Base-by-base conservation (phyloP, 2,113 vertebrate species). In the Prochilodus magdalenae region DNA sequence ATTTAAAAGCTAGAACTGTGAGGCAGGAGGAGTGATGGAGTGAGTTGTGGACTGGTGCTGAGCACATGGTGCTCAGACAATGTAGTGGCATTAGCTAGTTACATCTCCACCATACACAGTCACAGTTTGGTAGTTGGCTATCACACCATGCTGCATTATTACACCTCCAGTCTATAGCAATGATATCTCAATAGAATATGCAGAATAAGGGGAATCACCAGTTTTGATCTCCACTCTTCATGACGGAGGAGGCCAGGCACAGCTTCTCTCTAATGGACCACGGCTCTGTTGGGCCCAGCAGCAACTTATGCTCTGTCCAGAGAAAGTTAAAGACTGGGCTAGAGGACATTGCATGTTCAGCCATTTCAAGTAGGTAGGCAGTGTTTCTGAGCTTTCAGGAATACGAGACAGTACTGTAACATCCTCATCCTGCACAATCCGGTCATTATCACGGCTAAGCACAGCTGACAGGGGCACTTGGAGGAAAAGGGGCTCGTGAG, bases 211-310 rank as follows among this genome's bases (percentile, higher is more conserved):
- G 14, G 40, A 14, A 91, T 90, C 91, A 98, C 97, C 97, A 99
- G 92, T 99, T 99, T 91, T 98, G 97, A 92, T 99, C 97, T 33
- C 97, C 97, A 83, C 97, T 99, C 86, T 97, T 95, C 97, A 99
- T 99, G 84, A 99, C 97, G 62, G 97, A 99, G 74, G 97, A 97
- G 44, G 97, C 97, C 88, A 99, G 93, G 90, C 97, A 99, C 73
- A 99, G 92, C 87, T 99, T 99, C 92, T 99, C 97, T 72, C 96
- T 95, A 86, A 98, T 94, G 65, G 97, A 98, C 97, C 97, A 99
- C 33, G 96, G 96, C 87, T 99, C 97, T 11, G 96, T 96, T 44
- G 97, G 97, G 84, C 96, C 97, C 87, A 94, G 93, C 86, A 96
- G 91, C 88, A 98, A 92, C 88, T 98, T 98, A 93, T 98, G 97